Percentiles rank a stretch among this genome's conserved stretches.
These are phyloP conservation scores for Aelia acuminata DNA, from an alignment of 2,888 invertebrate genomes.

Conservation along the genomic window DNA sequence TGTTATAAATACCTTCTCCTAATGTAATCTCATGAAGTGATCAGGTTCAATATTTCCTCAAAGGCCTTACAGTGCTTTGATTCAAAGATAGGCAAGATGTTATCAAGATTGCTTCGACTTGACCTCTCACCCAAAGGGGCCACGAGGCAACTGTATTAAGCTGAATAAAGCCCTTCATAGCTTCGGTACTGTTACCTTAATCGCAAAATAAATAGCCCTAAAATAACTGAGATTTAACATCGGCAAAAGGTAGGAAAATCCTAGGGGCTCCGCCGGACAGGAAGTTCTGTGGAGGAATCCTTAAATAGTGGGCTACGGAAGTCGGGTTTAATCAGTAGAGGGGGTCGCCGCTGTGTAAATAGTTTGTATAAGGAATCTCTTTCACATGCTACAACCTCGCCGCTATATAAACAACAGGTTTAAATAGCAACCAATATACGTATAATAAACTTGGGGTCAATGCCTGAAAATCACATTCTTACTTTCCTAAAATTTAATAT, in stretches of 20 bases:
- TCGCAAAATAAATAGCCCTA: not conserved
- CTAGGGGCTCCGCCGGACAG: not conserved
- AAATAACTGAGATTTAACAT: not conserved
- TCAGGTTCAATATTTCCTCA: not conserved
- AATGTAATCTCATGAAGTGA: not conserved
- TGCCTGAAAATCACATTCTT: too few species aligned
- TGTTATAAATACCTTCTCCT: too few species aligned
- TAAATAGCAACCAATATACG: not conserved
- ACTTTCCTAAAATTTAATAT: too few species aligned
- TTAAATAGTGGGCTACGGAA: slow-evolving; percentile 4
- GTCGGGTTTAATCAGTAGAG: not conserved
- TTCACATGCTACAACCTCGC: not conserved
- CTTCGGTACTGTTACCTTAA: not conserved
- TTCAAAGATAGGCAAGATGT: not conserved
- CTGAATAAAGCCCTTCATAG: not conserved
- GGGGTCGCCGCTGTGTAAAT: slow-evolving; percentile 47
- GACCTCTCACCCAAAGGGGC: not conserved
- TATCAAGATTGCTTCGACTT: not conserved
- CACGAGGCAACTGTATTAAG: not conserved
- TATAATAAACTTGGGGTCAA: not conserved
- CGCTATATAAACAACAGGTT: not conserved
- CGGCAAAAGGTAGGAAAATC: not conserved
- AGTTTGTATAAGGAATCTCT: slow-evolving; percentile 51
- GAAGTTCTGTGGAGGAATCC: not conserved
- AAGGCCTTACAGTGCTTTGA: not conserved